Base-by-base conservation (phyloP, 2,888 invertebrate species). In the Lysandra bellargus region DNA sequence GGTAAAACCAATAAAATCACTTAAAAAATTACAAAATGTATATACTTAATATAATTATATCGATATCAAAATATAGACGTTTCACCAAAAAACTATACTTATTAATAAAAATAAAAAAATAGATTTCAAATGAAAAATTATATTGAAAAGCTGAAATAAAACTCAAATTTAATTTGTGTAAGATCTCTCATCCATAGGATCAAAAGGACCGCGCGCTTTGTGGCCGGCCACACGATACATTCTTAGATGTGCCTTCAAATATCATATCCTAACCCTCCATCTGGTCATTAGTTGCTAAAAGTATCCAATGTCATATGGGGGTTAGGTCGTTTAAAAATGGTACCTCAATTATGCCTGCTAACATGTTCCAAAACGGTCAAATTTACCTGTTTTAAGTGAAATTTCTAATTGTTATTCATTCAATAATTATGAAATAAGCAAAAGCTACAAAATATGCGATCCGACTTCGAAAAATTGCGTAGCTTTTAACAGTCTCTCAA, bases 231-330 rank as follows among this genome's bases (percentile, higher is more conserved):
- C 88, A 85, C 89, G 92, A 93, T 93, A 92, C 92, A 91, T 92
- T 92, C 93, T 93, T 93, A 93, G 93, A 94, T 89, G 93, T 93
- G 93, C 87, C 88, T 87, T 91, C 91, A 92, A 92, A 92, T 87
- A 93, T 92, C 89, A 91, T 89, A 88, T 88, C 88, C 83, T 87
- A 89, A 87, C 87, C 89, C 87, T 86, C 86, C 85, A 85, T 84
- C 83, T 83, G 83, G 80, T 82, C 82, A 82, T 83, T 83, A 84
- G 81, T 84, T 83, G 82, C 84, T 84, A 85, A 85, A 85, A 83
- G 81, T 85, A 87, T 85, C 88, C 86, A 88, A 37, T 69, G 33
- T 69, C 69, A 69, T 69, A 69, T 64, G 23, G 9, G 49, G 49
- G 9, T 3, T 49, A 2, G 44, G 49, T 7, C 30, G 23, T 23